Evolutionary conservation across 2,113 vertebrate genomes (phyloP).

Genomic region (Dasyurus viverrinus): DNA sequence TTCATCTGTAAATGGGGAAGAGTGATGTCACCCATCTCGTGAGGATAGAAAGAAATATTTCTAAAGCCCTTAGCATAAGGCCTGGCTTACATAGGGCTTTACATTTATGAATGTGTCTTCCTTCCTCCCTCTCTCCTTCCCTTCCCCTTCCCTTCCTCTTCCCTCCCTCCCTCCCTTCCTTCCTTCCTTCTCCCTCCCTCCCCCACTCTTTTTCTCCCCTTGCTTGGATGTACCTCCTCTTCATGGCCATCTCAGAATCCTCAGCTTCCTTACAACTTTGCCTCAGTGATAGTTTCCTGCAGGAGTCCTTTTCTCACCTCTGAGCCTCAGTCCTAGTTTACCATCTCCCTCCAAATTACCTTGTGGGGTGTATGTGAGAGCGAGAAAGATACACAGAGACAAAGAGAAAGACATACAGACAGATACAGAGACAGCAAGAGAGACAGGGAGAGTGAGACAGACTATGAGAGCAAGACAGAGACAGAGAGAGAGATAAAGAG

Average conservation of each 20-base stretch:
- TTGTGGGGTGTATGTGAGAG: too few species aligned
- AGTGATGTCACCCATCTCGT: neutral
- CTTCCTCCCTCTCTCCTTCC: neutral
- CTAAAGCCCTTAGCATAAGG: neutral
- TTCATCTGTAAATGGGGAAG: neutral
- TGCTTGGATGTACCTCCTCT: neutral
- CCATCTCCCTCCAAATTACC: too few species aligned
- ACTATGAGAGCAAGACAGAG: too few species aligned
- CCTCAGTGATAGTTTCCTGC: neutral
- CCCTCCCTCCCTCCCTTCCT: neutral
- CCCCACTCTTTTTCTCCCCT: too few species aligned
- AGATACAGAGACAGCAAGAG: too few species aligned
- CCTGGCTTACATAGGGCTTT: neutral
- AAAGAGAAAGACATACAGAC: too few species aligned
- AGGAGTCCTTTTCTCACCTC: neutral
- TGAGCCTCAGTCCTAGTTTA: too few species aligned
- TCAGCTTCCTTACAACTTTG: neutral
- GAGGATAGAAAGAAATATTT: neutral
- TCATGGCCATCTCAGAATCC: neutral
- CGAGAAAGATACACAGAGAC: too few species aligned
- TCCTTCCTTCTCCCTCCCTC: too few species aligned
- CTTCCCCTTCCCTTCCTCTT: too few species aligned
- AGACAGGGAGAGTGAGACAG: too few species aligned
- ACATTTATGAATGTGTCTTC: neutral
- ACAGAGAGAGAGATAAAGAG: too few species aligned